Conservation (phyloP, 2,113 vertebrate genomes). For the Plecotus auritus region DNA sequence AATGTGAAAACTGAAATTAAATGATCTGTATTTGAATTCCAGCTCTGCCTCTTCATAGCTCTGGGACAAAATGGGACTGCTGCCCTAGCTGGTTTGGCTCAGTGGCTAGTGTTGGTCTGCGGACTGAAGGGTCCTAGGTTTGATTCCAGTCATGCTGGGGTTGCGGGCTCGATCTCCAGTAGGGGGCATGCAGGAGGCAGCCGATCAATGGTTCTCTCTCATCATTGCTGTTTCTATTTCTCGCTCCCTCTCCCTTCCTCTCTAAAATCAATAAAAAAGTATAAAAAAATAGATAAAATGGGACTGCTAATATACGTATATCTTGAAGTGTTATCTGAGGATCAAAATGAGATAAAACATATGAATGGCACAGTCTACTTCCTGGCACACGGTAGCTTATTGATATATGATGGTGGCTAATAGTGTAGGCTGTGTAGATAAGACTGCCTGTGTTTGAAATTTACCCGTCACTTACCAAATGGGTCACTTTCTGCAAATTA, state of each 20-base stretch:
- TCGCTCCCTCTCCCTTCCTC: no score
- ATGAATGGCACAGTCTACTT: not conserved
- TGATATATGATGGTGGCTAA: not conserved
- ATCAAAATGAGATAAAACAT: slow-evolving; percentile 11
- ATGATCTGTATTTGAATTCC: not conserved
- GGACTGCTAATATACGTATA: not conserved
- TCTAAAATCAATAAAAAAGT: no score
- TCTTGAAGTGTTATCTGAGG: not conserved
- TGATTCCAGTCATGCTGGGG: no score
- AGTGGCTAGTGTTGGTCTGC: no score
- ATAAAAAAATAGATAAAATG: not conserved
- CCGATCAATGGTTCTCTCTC: no score
- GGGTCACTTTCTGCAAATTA: not conserved
- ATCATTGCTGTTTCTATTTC: no score
- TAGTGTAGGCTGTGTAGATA: not conserved
- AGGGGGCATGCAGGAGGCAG: no score
- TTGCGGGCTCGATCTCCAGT: no score
- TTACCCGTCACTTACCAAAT: not conserved
- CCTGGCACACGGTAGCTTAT: not conserved
- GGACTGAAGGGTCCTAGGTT: no score
- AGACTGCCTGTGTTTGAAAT: not conserved
- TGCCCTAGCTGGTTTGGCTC: no score
- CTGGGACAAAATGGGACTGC: not conserved
- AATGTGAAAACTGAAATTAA: not conserved
- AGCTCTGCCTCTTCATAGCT: not conserved